phyloP scores from a whole-genome alignment of 1,140 invertebrate species.

The Gryllus bimaculatus region DNA sequence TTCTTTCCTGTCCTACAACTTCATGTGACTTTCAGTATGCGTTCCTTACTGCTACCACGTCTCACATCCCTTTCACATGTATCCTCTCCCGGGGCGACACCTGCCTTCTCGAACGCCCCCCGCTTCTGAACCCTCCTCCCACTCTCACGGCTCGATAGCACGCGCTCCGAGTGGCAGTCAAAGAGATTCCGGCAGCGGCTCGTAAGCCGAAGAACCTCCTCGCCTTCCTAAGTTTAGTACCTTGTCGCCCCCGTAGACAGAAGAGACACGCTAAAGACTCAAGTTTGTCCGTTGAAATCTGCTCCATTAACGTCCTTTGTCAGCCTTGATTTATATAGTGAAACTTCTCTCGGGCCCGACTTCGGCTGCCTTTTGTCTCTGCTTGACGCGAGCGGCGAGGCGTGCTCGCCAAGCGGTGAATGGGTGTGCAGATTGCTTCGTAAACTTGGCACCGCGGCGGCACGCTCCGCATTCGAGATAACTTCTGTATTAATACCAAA shows the following conservation, averaged over 20 bases:
- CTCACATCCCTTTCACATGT: too few relatives aligned
- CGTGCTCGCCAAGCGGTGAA: neutral
- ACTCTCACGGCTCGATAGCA: neutral
- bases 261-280: neutral
- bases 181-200: neutral
- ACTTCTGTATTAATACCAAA: neutral
- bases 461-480: neutral
- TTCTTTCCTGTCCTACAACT: too few relatives aligned
- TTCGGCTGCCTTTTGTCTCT: neutral
- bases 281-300: slow-evolving; percentile 4
- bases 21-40: too few relatives aligned
- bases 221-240: neutral
- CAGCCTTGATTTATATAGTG: neutral
- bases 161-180: neutral
- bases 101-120: too few relatives aligned
- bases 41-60: too few relatives aligned
- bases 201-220: neutral
- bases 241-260: neutral
- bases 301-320: neutral
- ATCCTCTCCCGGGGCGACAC: too few relatives aligned
- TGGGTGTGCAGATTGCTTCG: neutral
- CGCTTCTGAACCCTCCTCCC: too few relatives aligned
- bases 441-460: neutral
- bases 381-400: too few relatives aligned
- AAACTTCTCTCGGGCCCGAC: neutral